phyloP scores from a whole-genome alignment of 1,140 invertebrate species.

The Ceratina calcarata region DNA sequence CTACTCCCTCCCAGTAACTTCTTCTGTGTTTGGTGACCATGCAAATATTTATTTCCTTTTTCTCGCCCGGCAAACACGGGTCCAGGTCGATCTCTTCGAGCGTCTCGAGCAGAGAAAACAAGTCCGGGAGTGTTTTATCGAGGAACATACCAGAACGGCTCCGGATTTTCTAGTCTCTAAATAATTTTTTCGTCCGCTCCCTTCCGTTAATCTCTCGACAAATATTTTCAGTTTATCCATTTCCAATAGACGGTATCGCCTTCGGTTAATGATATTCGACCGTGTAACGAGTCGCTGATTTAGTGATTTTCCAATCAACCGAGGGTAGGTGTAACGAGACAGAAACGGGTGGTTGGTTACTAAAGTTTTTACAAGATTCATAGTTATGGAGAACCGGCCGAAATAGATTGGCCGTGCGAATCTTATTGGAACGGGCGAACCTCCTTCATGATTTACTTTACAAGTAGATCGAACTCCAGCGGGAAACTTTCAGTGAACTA shows the following conservation, averaged over 20 bases:
- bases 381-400: constrained; percentile 13
- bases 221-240: too few relatives aligned
- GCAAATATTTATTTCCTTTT: constrained; percentile 61
- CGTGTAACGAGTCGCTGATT: too few relatives aligned
- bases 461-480: constrained; percentile 30
- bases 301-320: too few relatives aligned
- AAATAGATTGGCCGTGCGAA: constrained; percentile 28
- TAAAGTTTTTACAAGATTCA: constrained; percentile 26
- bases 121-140: not conserved
- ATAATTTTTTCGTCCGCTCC: too few relatives aligned
- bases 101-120: not conserved
- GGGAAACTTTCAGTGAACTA: not conserved
- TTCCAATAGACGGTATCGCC: too few relatives aligned
- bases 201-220: too few relatives aligned
- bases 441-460: constrained; percentile 32
- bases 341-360: not conserved
- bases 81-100: not conserved
- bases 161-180: not conserved
- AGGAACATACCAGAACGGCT: not conserved
- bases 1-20: too few relatives aligned
- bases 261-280: too few relatives aligned
- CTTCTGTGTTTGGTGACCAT: constrained; percentile 38
- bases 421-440: not conserved
- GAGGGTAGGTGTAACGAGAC: not conserved
- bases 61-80: constrained; percentile 15